Percentiles rank a stretch among this genome's conserved stretches.
These are phyloP conservation scores for Coturnix japonica DNA, from an alignment of 2,113 vertebrate species.

Conservation along the genomic window DNA sequence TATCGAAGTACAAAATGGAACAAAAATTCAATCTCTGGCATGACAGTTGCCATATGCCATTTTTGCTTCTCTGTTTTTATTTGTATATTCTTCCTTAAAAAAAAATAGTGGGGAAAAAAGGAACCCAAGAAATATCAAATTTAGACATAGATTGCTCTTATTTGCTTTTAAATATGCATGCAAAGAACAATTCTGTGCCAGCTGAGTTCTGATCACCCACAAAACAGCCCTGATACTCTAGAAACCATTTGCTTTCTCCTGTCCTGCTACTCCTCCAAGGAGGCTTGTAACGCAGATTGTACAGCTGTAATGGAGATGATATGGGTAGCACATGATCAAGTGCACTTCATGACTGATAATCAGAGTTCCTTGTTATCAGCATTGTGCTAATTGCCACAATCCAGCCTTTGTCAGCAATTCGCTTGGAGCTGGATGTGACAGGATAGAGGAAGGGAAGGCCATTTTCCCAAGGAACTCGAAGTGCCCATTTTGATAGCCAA, in stretches of 20 bases:
- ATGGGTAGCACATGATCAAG: background rate
- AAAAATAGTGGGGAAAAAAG: background rate
- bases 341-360: background rate
- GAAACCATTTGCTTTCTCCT: background rate
- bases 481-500: background rate
- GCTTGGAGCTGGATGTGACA: background rate
- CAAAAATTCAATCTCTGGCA: constrained; percentile 23
- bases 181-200: background rate
- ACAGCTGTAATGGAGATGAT: background rate
- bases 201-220: background rate
- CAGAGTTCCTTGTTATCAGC: background rate
- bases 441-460: background rate
- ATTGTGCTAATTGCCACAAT: background rate
- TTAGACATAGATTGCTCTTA: background rate
- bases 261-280: background rate
- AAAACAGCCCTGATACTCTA: background rate
- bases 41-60: constrained; percentile 21
- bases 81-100: constrained; percentile 18
- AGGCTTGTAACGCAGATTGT: background rate
- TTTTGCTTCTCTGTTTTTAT: background rate
- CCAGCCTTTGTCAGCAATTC: background rate
- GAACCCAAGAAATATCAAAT: background rate
- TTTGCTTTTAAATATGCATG: background rate
- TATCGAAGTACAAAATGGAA: constrained; percentile 33
- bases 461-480: background rate